phyloP scores from a whole-genome alignment of 2,113 vertebrate species.

The Megalops atlanticus region DNA sequence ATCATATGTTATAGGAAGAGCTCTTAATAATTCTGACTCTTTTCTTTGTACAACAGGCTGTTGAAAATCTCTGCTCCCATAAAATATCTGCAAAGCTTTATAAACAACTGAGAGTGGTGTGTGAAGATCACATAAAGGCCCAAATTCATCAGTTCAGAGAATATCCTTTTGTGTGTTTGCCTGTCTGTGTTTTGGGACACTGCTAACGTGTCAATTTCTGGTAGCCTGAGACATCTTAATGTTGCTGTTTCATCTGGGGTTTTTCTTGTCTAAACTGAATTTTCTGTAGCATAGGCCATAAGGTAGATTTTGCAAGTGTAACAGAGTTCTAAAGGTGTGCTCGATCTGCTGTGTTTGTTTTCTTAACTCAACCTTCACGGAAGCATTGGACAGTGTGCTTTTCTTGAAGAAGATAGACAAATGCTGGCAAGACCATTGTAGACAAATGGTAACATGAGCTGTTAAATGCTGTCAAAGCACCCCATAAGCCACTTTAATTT shows the following conservation, averaged over 20 bases:
- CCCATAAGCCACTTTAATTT: neutral
- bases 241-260: no score
- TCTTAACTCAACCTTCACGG: conserved; percentile 82
- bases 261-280: no score
- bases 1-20: neutral
- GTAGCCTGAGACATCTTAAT: no score
- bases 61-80: conserved; percentile 97
- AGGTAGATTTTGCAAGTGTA: no score
- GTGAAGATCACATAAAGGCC: conserved; percentile 98
- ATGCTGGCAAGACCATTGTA: conserved; percentile 99
- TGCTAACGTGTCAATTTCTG: neutral
- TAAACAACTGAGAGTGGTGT: conserved; percentile 93
- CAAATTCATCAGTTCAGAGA: conserved; percentile 98
- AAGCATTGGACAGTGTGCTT: conserved; percentile 96
- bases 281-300: no score
- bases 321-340: neutral
- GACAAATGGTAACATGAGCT: conserved; percentile 89
- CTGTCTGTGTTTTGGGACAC: neutral
- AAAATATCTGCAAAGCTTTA: conserved; percentile 98
- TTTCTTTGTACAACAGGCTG: conserved; percentile 77
- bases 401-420: conserved; percentile 99
- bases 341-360: conserved; percentile 32
- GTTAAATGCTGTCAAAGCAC: neutral
- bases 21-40: conserved; percentile 9
- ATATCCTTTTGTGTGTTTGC: conserved; percentile 86